These are phyloP conservation scores for Vanacampus margaritifer DNA, from an alignment of 2,113 vertebrate genomes.

Conservation along the genomic window DNA sequence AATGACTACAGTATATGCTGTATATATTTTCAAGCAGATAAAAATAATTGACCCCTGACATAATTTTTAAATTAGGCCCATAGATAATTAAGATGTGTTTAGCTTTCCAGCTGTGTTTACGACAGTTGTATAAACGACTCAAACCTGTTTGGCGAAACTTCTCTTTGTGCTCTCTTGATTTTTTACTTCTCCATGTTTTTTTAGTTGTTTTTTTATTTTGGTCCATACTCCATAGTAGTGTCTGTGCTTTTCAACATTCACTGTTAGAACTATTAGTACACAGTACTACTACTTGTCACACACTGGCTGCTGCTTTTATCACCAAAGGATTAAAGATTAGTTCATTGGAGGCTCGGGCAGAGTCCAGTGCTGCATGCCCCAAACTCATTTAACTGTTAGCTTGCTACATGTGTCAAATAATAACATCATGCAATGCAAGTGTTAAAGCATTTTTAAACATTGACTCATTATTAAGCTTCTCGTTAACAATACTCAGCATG, in stretches of 20 bases:
- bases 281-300: slow-evolving; percentile 21
- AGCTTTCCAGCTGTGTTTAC: slow-evolving; percentile 48
- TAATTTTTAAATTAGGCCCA: neutral
- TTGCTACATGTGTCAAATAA: slow-evolving; percentile 33
- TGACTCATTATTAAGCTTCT: slow-evolving; percentile 35
- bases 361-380: slow-evolving; percentile 36
- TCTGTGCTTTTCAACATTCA: neutral
- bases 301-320: slow-evolving; percentile 34
- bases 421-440: slow-evolving; percentile 22
- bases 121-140: slow-evolving; percentile 15
- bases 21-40: neutral
- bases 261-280: slow-evolving; percentile 20
- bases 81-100: slow-evolving; percentile 29
- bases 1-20: neutral
- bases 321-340: slow-evolving; percentile 51
- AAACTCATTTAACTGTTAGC: slow-evolving; percentile 24
- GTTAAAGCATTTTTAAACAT: slow-evolving; percentile 33
- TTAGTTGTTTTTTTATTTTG: neutral
- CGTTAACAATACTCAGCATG: slow-evolving; percentile 42
- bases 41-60: too few species aligned
- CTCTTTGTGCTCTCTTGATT: slow-evolving; percentile 11
- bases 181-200: neutral
- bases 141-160: slow-evolving; percentile 58
- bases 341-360: slow-evolving; percentile 41
- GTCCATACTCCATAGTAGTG: slow-evolving; percentile 3